These are phyloP conservation scores for Styela plicata DNA, from an alignment of 23 tunicate genomes.

Conservation along the genomic window DNA sequence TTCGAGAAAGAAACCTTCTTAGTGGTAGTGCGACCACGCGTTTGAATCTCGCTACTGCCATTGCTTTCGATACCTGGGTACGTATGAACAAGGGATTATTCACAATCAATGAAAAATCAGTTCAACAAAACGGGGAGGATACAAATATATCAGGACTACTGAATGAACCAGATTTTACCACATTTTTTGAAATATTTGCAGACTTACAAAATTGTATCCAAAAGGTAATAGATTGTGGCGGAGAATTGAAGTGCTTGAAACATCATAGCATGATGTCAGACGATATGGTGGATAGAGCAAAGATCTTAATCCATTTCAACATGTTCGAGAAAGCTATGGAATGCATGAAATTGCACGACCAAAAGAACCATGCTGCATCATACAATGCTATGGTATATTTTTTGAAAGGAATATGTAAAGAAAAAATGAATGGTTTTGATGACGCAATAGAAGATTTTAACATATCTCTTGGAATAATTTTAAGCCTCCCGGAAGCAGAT, in stretches of 20 bases:
- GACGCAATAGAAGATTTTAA: constrained; percentile 17
- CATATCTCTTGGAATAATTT: not conserved
- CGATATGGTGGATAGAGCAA: not conserved
- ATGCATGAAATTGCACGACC: not conserved
- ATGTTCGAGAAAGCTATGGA: constrained; percentile 11
- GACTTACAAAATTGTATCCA: not conserved
- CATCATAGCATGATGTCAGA: not conserved
- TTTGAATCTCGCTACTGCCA: not conserved
- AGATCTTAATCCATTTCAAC: constrained; percentile 8
- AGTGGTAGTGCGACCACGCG: not conserved
- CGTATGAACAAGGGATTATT: no score
- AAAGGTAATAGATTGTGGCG: not conserved
- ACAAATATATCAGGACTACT: no score
- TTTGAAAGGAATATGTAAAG: constrained; percentile 20
- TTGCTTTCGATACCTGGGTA: not conserved
- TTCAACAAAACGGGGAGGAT: no score
- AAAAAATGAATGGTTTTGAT: not conserved
- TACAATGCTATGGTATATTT: not conserved
- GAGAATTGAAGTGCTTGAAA: not conserved
- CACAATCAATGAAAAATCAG: no score
- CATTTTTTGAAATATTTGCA: not conserved
- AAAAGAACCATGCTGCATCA: not conserved
- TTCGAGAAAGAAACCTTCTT: not conserved
- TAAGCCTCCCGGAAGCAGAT: constrained; percentile 21
- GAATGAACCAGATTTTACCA: no score